phyloP scores from a whole-genome alignment of 53 echinoderm and acorn worm genomes.

The Temnopleurus reevesii region DNA sequence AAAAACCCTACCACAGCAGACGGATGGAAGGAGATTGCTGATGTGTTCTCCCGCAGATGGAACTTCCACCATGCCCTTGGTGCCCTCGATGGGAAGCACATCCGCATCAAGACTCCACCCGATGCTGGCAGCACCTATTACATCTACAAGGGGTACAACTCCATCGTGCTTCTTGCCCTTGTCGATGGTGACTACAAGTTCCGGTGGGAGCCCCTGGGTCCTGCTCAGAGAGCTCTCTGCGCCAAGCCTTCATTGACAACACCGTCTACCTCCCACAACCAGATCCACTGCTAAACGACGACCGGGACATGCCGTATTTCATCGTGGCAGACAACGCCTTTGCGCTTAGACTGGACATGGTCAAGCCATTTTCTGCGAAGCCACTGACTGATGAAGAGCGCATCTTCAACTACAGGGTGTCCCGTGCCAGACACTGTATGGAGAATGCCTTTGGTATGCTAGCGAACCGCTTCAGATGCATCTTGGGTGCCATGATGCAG shows the following conservation, averaged over 20 bases:
- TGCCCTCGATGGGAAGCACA: conserved; percentile 65
- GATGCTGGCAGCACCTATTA: conserved; percentile 37
- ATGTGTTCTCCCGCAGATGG: conserved; percentile 51
- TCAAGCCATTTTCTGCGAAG: no score
- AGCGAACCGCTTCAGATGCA: conserved; percentile 14
- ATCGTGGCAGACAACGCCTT: no score
- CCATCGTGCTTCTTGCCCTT: conserved; percentile 46
- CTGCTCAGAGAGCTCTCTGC: conserved; percentile 4
- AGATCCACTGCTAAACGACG: no score
- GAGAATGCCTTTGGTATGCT: conserved; percentile 33
- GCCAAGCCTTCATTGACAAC: no score
- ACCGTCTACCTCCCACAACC: no score
- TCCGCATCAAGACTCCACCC: conserved; percentile 40
- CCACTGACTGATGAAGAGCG: no score
- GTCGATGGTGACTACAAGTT: conserved; percentile 59
- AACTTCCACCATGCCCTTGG: conserved; percentile 59
- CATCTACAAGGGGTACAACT: conserved; percentile 60
- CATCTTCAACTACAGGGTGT: conserved; percentile 5
- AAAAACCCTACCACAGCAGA: conserved; percentile 40
- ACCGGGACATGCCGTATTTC: no score
- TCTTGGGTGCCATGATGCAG: neutral
- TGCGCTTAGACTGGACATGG: no score
- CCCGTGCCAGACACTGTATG: conserved; percentile 20
- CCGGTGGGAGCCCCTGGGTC: conserved; percentile 41
- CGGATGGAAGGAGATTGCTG: conserved; percentile 46